Percentiles rank a stretch among this genome's conserved stretches.
These are phyloP conservation scores for Clistopyga incitator DNA, from an alignment of 2,888 invertebrate species.

Conservation along the genomic window DNA sequence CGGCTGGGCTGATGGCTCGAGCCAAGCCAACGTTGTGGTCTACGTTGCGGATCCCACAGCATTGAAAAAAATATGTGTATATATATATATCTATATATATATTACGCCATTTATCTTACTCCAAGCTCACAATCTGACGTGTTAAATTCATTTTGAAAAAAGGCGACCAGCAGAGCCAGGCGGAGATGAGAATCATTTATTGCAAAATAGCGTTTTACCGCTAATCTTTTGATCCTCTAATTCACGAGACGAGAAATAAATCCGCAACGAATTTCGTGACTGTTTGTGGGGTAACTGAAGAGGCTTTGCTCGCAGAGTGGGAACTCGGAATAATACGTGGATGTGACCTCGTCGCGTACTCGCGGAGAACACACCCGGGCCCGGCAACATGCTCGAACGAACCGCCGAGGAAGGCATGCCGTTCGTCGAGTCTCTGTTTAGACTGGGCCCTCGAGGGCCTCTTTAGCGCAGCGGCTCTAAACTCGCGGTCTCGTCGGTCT, in stretches of 20 bases:
- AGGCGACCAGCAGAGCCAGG: not conserved
- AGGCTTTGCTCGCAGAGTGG: slow-evolving; percentile 5
- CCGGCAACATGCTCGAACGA: slow-evolving; percentile 13
- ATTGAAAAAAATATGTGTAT: not conserved
- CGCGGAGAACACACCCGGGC: slow-evolving; percentile 19
- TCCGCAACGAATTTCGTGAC: slow-evolving; percentile 31
- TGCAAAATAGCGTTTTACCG: not conserved
- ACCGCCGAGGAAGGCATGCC: slow-evolving; percentile 32
- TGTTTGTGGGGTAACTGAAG: slow-evolving; percentile 14
- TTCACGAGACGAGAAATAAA: slow-evolving; percentile 21
- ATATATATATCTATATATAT: no score
- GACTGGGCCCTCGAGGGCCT: slow-evolving; percentile 62
- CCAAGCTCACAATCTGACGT: not conserved
- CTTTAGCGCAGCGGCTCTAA: slow-evolving; percentile 58
- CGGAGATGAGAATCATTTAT: not conserved
- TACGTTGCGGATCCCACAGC: not conserved
- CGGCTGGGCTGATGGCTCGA: slow-evolving; percentile 15
- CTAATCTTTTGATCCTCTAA: slow-evolving; percentile 7
- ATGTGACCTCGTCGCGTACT: slow-evolving; percentile 65
- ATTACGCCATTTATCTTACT: slow-evolving; percentile 8
- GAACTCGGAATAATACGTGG: slow-evolving; percentile 47
- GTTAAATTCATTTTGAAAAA: not conserved
- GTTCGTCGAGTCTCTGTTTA: slow-evolving; percentile 60
- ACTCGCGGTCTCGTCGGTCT: slow-evolving; percentile 56
- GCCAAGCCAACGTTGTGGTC: slow-evolving; percentile 18